phyloP scores from a whole-genome alignment of 2,797 vertebrate species.

The Ara ararauna region DNA sequence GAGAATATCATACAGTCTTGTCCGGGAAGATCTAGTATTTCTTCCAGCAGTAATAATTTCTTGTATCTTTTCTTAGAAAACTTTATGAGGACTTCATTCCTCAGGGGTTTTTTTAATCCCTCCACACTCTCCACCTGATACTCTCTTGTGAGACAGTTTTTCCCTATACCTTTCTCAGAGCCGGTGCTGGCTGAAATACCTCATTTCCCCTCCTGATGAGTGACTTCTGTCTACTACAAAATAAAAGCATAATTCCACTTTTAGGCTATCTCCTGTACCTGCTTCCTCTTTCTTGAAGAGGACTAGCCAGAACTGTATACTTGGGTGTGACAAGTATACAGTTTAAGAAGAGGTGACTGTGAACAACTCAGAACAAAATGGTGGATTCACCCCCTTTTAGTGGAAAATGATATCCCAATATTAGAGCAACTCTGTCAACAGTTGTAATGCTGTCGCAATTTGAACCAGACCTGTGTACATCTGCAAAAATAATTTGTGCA shows the following conservation, averaged over 20 bases:
- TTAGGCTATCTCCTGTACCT: not conserved
- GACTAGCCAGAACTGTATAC: not conserved
- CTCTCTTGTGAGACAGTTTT: not conserved
- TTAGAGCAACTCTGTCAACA: not conserved
- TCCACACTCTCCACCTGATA: not conserved
- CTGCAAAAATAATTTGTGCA: slow-evolving; percentile 57
- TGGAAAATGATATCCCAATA: slow-evolving; percentile 13
- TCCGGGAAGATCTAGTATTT: not conserved
- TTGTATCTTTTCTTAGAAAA: not conserved
- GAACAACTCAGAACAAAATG: not conserved
- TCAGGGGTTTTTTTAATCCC: not conserved
- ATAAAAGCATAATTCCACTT: not conserved
- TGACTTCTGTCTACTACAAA: not conserved
- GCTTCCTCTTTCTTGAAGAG: not conserved
- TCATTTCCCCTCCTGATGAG: not conserved
- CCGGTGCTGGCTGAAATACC: not conserved
- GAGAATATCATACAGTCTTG: not conserved
- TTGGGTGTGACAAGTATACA: not conserved
- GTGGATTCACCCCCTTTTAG: not conserved
- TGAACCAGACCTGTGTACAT: slow-evolving; percentile 10
- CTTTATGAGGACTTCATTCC: not conserved
- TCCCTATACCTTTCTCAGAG: not conserved
- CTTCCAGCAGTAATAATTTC: not conserved
- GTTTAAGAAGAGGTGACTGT: not conserved
- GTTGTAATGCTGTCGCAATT: slow-evolving; percentile 4